Base-by-base conservation (phyloP, 2,888 invertebrate genomes). In the Nasonia oneida region DNA sequence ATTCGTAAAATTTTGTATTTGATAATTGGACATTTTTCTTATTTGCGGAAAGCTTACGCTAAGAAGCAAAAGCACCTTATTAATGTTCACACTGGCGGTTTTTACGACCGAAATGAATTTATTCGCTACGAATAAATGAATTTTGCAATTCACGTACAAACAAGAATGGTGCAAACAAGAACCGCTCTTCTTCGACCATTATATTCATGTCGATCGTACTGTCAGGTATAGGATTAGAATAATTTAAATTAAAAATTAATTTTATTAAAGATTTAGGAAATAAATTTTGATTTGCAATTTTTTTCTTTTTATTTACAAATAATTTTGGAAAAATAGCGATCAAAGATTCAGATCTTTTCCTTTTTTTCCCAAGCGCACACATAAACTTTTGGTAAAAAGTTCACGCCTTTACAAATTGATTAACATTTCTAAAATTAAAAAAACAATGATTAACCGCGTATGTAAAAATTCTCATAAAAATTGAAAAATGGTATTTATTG, bases 231-330 rank as follows among this genome's bases (percentile, higher is more conserved):
- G 75, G 76, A 57, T 73, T 82, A 84, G 70, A 50, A 82, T 82
- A 79, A 86, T 86, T 81, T 81, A 84, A 84, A 78, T 81, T 81
- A 47, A 83, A 80, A 77, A 81, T 86, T 77, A 79, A 73, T 18
- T 71, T 82, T 15, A 70, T 29, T 18, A 57, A 67, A 74, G 18
- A 74, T 61, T 42, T 73, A 29, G 37, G 79, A 33, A 67, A 77
- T 67, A 70, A 64, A 76, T 73, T 70, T 85, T 79, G 86, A 75
- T 86, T 86, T 83, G 74, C 78, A 82, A 83, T 86, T 82, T 15
- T 39, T 78, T 73, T 84, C 37, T 73, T 29, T 53, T 64, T 39
- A 18, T 6, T 53, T 14, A 53, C 75, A 18, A 50, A 71, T 57
- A 61, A 75, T 42, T 37, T 37, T 57, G 15, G n/a, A 70, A 77